phyloP scores from a whole-genome alignment of 2,113 vertebrate species.

The Ovibos moschatus region DNA sequence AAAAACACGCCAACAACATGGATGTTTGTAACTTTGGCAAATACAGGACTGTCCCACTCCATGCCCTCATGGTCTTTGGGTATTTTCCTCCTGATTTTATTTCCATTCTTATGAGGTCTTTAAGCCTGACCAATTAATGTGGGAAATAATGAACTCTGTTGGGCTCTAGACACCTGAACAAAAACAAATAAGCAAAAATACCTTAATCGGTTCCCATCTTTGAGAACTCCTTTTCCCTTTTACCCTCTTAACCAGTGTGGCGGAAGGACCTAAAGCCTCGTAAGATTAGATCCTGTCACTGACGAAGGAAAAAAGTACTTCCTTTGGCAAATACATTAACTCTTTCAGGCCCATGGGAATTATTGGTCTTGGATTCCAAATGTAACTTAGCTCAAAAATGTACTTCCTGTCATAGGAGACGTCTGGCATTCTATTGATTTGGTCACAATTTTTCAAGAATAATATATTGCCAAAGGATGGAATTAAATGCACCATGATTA shows the following conservation, averaged over 20 bases:
- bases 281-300: constrained; percentile 26
- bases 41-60: neutral
- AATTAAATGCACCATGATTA: neutral
- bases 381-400: neutral
- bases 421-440: constrained; percentile 1
- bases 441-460: neutral
- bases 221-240: neutral
- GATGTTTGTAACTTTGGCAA: neutral
- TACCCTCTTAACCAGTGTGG: neutral
- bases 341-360: neutral
- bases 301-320: neutral
- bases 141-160: constrained; percentile 2
- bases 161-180: neutral
- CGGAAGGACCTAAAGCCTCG: neutral
- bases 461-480: neutral
- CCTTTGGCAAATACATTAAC: constrained; percentile 11
- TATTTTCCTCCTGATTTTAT: constrained; percentile 7
- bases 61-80: neutral
- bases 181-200: constrained; percentile 38
- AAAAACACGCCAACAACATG: neutral
- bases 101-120: neutral
- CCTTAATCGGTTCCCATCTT: neutral
- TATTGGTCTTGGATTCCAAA: neutral
- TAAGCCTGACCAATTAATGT: neutral
- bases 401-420: neutral